A percentile compares a stretch with the other conserved stretches of the same genome.
Evolutionary conservation across 2,113 vertebrate species (phyloP).

Genomic region (Podarcis raffonei): DNA sequence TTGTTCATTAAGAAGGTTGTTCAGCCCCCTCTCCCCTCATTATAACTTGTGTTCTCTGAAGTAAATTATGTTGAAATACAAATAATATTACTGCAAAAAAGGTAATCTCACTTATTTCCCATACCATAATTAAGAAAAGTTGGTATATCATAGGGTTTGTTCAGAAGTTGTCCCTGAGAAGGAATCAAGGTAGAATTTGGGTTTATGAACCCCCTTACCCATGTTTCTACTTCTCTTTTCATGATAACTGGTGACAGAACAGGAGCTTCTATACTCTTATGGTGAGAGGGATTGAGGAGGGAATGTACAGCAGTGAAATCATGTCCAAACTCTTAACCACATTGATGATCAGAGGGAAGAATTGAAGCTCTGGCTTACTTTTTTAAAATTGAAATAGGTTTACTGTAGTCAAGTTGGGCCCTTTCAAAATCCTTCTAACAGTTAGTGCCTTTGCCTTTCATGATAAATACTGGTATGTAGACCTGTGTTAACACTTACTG

Average conservation of each 20-base stretch:
- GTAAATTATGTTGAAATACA: not conserved
- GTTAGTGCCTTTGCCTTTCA: not conserved
- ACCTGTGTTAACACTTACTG: slow-evolving; percentile 28
- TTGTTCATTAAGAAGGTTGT: not conserved
- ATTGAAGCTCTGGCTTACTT: not conserved
- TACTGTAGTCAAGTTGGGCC: not conserved
- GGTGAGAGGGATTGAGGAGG: not conserved
- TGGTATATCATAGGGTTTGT: not conserved
- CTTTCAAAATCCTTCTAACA: not conserved
- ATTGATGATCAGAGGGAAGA: not conserved
- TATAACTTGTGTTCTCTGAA: not conserved
- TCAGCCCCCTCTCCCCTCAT: not conserved
- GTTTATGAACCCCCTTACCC: not conserved
- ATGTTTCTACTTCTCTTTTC: not conserved
- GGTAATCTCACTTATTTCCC: not conserved
- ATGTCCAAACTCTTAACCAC: not conserved
- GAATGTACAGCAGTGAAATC: not conserved
- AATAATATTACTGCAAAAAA: not conserved
- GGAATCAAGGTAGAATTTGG: not conserved
- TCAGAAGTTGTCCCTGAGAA: not conserved
- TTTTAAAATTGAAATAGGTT: not conserved
- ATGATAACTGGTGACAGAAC: not conserved
- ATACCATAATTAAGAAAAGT: not conserved
- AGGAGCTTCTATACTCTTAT: not conserved
- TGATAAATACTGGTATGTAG: slow-evolving; percentile 34